Evolutionary conservation across 2,797 vertebrate species (phyloP).

Genomic region (Myripristis murdjan): DNA sequence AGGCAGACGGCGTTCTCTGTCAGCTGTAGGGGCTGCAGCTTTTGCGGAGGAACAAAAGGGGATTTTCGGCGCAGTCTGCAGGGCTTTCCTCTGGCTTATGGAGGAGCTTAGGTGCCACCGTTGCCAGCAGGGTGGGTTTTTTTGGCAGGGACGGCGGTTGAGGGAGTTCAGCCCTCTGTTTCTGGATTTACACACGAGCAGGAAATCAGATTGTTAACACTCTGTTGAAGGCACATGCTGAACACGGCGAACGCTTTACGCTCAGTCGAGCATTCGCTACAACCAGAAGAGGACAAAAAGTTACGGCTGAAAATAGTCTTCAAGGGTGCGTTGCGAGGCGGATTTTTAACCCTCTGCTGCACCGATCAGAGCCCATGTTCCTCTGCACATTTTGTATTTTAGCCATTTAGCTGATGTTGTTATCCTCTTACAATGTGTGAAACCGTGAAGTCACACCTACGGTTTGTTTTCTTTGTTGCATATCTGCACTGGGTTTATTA

Average conservation of each 20-base stretch:
- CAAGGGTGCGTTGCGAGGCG: no score
- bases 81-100: conserved; percentile 2
- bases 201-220: neutral
- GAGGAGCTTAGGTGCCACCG: conserved; percentile 8
- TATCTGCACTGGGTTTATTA: no score
- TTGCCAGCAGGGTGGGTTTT: neutral
- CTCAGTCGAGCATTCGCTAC: neutral
- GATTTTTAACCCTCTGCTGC: no score
- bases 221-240: neutral
- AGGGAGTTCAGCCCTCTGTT: neutral
- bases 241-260: neutral
- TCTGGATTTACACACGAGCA: conserved; percentile 6
- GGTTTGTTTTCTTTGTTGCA: no score
- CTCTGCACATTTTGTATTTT: no score
- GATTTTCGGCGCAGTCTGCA: neutral
- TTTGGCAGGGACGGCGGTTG: neutral
- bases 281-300: neutral
- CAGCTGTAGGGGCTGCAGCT: neutral
- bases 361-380: no score
- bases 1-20: neutral
- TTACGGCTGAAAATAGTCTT: neutral
- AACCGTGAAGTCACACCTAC: no score
- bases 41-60: neutral
- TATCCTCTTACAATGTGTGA: no score
- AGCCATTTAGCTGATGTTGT: no score